These are phyloP conservation scores for Pinna nobilis DNA, from an alignment of 1,140 invertebrate genomes.

Conservation along the genomic window DNA sequence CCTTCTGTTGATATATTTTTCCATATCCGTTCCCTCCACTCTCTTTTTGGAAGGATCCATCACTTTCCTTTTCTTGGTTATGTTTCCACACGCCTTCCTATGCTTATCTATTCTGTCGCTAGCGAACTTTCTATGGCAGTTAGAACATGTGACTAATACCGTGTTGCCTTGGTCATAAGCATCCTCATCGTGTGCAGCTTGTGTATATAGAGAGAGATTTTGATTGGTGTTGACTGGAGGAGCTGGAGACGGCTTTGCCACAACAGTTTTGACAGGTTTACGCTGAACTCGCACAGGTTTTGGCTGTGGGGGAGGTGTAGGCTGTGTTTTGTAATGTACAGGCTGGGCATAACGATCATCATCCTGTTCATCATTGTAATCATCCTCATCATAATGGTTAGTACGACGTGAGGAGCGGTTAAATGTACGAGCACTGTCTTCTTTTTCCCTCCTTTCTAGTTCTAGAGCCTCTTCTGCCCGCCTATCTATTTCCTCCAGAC, in stretches of 20 bases:
- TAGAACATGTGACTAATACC: conserved; percentile 63
- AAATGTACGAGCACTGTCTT: background rate
- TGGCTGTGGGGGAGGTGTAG: conserved; percentile 42
- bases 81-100: conserved; percentile 77
- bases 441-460: background rate
- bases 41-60: conserved; percentile 91
- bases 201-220: conserved; percentile 43
- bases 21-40: conserved; percentile 90
- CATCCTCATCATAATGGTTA: background rate
- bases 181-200: conserved; percentile 45
- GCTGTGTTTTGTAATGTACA: conserved; percentile 14
- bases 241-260: conserved; percentile 13
- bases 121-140: conserved; percentile 81
- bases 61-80: conserved; percentile 81
- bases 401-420: background rate
- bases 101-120: conserved; percentile 87
- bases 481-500: background rate
- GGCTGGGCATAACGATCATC: background rate
- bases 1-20: conserved; percentile 78
- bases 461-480: conserved; percentile 3
- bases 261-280: conserved; percentile 3
- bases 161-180: conserved; percentile 40
- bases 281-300: conserved; percentile 30
- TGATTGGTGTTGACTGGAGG: conserved; percentile 27
- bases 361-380: background rate